phyloP scores from a whole-genome alignment of 2,113 vertebrate genomes.

The Hydrolagus affinis region DNA sequence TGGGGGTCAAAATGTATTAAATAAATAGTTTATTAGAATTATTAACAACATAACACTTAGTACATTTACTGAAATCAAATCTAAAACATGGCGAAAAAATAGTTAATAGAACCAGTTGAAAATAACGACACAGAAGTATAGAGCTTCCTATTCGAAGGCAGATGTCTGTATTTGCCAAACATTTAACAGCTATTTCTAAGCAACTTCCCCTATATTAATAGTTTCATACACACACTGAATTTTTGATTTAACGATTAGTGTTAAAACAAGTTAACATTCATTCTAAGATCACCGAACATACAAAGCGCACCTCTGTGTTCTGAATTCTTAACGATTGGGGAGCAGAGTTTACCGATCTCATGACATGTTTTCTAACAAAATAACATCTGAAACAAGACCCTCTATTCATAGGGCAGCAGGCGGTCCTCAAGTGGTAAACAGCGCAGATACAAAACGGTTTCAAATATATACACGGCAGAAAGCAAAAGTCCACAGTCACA shows the following conservation, averaged over 20 bases:
- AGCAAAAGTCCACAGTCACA: conserved; percentile 6
- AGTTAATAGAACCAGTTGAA: conserved; percentile 28
- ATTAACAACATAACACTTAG: conserved; percentile 15
- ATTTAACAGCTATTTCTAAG: conserved; percentile 6
- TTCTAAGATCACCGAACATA: not conserved
- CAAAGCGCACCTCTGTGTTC: conserved; percentile 9
- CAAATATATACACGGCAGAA: not conserved
- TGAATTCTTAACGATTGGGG: conserved; percentile 18
- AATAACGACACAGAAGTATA: conserved; percentile 13
- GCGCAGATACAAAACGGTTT: conserved; percentile 4
- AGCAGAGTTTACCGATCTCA: conserved; percentile 24
- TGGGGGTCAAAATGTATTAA: conserved; percentile 25
- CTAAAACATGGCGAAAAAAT: conserved; percentile 5
- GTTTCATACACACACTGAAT: not conserved
- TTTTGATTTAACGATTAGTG: too few relatives aligned
- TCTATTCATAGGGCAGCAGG: not conserved
- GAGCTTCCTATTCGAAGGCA: not conserved
- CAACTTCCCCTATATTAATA: conserved; percentile 20
- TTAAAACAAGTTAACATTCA: not conserved
- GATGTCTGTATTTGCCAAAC: not conserved
- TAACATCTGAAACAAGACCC: not conserved
- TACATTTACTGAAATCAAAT: conserved; percentile 22
- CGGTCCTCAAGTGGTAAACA: not conserved
- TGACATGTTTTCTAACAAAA: conserved; percentile 28
- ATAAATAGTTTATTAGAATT: conserved; percentile 25